A percentile compares a stretch with the other conserved stretches of the same genome.
Evolutionary conservation across 2,888 invertebrate species (phyloP).

Genomic region (Protophormia terraenovae): DNA sequence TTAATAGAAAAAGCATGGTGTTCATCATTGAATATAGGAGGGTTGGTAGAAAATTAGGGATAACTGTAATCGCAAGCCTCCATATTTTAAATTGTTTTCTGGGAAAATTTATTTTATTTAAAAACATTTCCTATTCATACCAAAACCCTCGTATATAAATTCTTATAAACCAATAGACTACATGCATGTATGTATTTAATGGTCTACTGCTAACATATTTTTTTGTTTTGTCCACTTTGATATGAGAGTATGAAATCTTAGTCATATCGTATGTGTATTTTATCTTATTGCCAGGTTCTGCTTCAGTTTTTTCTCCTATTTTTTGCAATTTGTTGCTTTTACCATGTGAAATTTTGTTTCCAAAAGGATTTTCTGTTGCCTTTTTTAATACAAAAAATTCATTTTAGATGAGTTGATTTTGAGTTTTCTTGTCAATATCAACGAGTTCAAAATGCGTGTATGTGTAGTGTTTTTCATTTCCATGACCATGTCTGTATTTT

Average conservation of each 20-base stretch:
- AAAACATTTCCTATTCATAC: too few species aligned
- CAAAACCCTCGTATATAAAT: not conserved
- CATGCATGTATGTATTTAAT: conserved; percentile 18
- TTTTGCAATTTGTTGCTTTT: conserved; percentile 27
- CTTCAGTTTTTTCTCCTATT: not conserved
- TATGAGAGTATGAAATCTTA: not conserved
- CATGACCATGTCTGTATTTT: conserved; percentile 52
- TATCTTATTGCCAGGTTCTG: conserved; percentile 35
- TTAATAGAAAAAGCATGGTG: conserved; percentile 44
- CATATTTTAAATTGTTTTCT: too few species aligned
- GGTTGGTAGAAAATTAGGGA: not conserved
- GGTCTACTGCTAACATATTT: conserved; percentile 9
- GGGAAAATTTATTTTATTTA: too few species aligned
- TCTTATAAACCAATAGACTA: not conserved
- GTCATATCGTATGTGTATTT: conserved; percentile 51
- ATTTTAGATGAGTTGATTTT: conserved; percentile 52
- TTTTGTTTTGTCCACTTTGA: conserved; percentile 2
- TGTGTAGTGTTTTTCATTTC: not conserved
- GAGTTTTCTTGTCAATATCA: conserved; percentile 46
- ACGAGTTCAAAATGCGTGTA: not conserved
- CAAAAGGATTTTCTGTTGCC: not conserved
- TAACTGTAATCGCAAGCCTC: too few species aligned
- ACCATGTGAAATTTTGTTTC: not conserved
- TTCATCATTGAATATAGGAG: conserved; percentile 23
- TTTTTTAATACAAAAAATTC: not conserved